Evolutionary conservation across 2,888 invertebrate species (phyloP).

Genomic region (Candidula unifasciata): DNA sequence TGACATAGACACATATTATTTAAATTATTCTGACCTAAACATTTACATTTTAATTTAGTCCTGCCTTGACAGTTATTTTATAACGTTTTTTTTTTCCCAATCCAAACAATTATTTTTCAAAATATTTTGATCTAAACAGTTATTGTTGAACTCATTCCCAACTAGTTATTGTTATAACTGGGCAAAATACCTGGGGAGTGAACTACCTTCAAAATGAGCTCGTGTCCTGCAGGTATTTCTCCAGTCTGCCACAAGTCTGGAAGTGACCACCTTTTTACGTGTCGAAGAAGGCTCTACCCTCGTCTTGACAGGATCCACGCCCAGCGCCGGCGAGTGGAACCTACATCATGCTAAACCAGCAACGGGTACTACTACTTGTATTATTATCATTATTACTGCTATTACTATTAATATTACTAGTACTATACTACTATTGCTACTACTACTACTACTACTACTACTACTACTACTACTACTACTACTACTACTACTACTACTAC

Average conservation of each 20-base stretch:
- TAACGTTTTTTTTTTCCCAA: too few species aligned
- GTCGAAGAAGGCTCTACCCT: conserved; percentile 28
- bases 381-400: neutral
- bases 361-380: conserved; percentile 13
- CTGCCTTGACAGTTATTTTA: too few species aligned
- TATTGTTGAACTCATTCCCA: too few species aligned
- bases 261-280: conserved; percentile 38
- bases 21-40: too few species aligned
- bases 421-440: neutral
- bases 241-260: conserved; percentile 36
- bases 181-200: too few species aligned
- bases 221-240: conserved; percentile 32
- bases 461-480: neutral
- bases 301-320: conserved; percentile 31
- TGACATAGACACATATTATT: too few species aligned
- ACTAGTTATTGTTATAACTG: too few species aligned
- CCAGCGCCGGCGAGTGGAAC: conserved; percentile 43
- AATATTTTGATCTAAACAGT: too few species aligned
- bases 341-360: conserved; percentile 31
- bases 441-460: neutral
- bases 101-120: too few species aligned
- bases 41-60: too few species aligned
- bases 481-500: neutral
- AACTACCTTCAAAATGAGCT: neutral
- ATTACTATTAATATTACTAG: neutral